Conservation (phyloP, 2,797 vertebrate species). For the Coilia nasus region DNA sequence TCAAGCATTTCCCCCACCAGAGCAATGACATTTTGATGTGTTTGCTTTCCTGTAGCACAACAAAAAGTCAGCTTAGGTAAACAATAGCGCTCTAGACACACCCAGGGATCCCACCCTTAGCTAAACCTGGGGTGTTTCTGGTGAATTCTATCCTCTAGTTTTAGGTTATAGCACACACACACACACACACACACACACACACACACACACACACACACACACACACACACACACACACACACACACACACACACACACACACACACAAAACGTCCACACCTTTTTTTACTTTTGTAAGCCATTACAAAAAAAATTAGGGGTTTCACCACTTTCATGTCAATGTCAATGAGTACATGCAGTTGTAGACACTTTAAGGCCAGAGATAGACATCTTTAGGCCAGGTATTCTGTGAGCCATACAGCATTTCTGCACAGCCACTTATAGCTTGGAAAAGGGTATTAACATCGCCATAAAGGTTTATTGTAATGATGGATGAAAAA, state of each 20-base stretch:
- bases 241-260: not conserved
- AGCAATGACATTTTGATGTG: slow-evolving; percentile 66
- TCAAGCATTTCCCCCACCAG: slow-evolving; percentile 61
- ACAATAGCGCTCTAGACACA: slow-evolving; percentile 46
- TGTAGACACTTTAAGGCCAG: not conserved
- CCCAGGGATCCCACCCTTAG: too few species aligned
- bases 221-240: not conserved
- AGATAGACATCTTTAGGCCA: not conserved
- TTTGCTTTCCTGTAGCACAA: slow-evolving; percentile 57
- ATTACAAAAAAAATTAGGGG: too few species aligned
- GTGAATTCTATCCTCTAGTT: too few species aligned
- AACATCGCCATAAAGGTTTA: slow-evolving; percentile 4
- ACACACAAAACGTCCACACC: too few species aligned
- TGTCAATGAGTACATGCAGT: too few species aligned
- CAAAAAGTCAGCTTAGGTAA: slow-evolving; percentile 73
- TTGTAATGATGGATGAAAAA: slow-evolving; percentile 31
- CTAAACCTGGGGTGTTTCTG: too few species aligned
- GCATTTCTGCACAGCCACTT: not conserved
- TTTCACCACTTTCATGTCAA: too few species aligned
- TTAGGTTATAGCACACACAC: too few species aligned
- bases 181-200: not conserved
- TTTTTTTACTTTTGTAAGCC: too few species aligned
- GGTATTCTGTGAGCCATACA: not conserved
- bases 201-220: slow-evolving; percentile 9
- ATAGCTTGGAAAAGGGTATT: slow-evolving; percentile 4